Base-by-base conservation (phyloP, 2,113 vertebrate genomes). In the Pardalotus punctatus region DNA sequence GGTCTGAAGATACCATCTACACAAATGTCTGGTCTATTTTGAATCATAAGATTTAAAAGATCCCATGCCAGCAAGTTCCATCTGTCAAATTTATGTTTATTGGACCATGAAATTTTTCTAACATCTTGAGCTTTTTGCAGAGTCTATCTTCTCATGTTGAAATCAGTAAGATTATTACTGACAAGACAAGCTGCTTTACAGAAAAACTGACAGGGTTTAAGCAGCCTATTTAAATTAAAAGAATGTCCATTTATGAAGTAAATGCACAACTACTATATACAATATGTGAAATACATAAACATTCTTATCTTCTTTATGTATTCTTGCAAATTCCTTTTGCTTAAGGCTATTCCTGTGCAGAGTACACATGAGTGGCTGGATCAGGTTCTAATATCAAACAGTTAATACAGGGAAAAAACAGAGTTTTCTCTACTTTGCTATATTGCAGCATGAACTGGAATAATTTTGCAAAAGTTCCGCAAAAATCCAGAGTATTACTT, bases 31-130 rank as follows among this genome's bases (percentile, higher is more conserved):
- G 51, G 36, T 78, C 22, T 86, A 24, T 86, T 95, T 86, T 80
- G 60, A 88, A 62, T 74, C 38, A 40, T n/a, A 66, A 66, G 50
- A 70, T 47, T 76, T 38, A 77, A 88, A 81, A 83, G 35, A 62
- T 84, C 64, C 54, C 9, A 40, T 54, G 71, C 83, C 88, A 95
- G 60, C 20, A 70, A 93, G 60, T 66, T 86, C 88, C 67, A 88
- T 93, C 82, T 94, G 82, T 93, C 72, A 92, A 73, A 86, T 88
- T 86, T 78, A 24, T 47, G 24, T 47, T 83, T 86, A 80, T 74
- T 81, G 82, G 64, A 86, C 86, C 62, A 74, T 81, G 47, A 90
- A 83, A 93, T 92, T 83, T 90, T 29, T 80, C 31, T 67, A 73
- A 86, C 64, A 66, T 90, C 69, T 78, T 90, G 47, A 88, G 71